Evolutionary conservation across 2,113 vertebrate genomes (phyloP).

Genomic region (Mobula hypostoma): DNA sequence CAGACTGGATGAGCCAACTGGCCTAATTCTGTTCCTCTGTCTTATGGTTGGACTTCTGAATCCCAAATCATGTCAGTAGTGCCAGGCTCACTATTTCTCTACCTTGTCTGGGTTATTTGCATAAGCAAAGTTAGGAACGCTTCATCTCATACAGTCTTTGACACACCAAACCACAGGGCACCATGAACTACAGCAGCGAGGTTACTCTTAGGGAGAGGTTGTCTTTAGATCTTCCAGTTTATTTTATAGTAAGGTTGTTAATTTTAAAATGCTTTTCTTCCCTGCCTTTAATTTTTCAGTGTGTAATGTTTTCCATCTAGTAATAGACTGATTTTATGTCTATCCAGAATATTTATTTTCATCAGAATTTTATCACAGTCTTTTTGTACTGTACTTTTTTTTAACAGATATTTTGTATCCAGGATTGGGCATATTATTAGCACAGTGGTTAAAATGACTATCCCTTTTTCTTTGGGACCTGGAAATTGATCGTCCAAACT

Average conservation of each 20-base stretch:
- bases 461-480: background rate
- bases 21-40: too few relatives aligned
- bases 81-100: background rate
- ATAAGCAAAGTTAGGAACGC: background rate
- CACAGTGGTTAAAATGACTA: background rate
- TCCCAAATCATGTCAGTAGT: background rate
- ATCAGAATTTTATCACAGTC: background rate
- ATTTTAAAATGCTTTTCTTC: background rate
- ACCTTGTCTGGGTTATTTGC: background rate
- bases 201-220: background rate
- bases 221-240: background rate
- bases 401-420: background rate
- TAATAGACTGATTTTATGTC: background rate
- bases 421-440: background rate
- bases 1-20: too few relatives aligned
- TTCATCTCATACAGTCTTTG: background rate
- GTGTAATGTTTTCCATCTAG: background rate
- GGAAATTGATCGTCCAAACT: background rate
- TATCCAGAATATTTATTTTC: background rate
- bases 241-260: background rate
- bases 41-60: background rate
- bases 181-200: background rate
- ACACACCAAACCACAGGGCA: background rate
- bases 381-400: background rate
- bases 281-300: background rate